phyloP scores from a whole-genome alignment of 2,797 vertebrate genomes.

The Amniataba percoides region DNA sequence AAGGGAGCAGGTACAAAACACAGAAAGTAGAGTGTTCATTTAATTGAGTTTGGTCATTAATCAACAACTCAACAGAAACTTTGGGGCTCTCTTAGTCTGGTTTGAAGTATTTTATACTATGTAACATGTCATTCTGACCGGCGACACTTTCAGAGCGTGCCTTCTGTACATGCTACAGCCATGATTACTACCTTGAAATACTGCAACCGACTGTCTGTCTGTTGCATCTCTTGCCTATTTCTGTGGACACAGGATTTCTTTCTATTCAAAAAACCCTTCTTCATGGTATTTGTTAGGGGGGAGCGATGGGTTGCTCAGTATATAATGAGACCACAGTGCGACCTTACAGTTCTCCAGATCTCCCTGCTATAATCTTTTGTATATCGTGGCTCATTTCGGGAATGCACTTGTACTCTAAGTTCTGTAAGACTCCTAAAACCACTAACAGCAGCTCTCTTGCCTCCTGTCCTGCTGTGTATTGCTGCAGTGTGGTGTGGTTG shows the following conservation, averaged over 20 bases:
- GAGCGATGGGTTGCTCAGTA: conserved; percentile 15
- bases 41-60: too few relatives aligned
- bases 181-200: not conserved
- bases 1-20: too few relatives aligned
- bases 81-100: too few relatives aligned
- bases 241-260: not conserved
- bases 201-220: not conserved
- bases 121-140: not conserved
- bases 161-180: not conserved
- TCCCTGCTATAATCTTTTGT: conserved; percentile 32
- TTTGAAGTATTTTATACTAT: too few relatives aligned
- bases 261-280: not conserved
- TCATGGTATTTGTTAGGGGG: not conserved
- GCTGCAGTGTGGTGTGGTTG: conserved; percentile 32
- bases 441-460: conserved; percentile 50
- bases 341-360: conserved; percentile 12
- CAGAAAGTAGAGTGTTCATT: too few relatives aligned
- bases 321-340: conserved; percentile 10
- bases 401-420: conserved; percentile 22
- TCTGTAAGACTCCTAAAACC: conserved; percentile 44
- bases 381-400: conserved; percentile 39
- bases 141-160: not conserved
- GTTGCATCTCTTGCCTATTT: not conserved
- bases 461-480: conserved; percentile 36
- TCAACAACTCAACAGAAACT: too few relatives aligned